phyloP scores from a whole-genome alignment of 2,888 invertebrate genomes.

The Pecten maximus region DNA sequence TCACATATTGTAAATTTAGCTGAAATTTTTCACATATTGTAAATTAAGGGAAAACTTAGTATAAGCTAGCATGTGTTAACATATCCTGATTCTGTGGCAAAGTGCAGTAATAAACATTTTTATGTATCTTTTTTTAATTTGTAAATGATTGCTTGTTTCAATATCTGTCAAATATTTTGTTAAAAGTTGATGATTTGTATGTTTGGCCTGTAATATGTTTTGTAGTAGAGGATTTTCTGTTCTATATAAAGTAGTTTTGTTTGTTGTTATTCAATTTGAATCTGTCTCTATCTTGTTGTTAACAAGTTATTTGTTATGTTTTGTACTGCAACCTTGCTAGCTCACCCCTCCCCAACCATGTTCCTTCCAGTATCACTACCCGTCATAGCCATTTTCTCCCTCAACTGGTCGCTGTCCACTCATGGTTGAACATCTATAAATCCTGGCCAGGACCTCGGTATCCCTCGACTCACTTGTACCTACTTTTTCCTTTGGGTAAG shows the following conservation, averaged over 20 bases:
- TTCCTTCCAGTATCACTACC: not conserved
- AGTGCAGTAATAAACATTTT: not conserved
- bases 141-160: not conserved
- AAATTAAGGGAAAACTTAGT: not conserved
- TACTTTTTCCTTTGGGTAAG: too few species aligned
- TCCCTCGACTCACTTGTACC: too few species aligned
- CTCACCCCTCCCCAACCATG: not conserved
- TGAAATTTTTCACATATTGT: too few species aligned
- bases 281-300: not conserved
- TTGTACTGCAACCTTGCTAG: not conserved
- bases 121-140: not conserved
- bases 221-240: not conserved
- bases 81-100: slow-evolving; percentile 2
- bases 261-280: slow-evolving; percentile 26
- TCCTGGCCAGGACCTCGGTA: too few species aligned
- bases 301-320: not conserved
- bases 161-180: not conserved
- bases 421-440: too few species aligned
- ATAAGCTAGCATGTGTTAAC: not conserved
- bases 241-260: not conserved
- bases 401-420: too few species aligned
- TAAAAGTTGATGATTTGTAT: not conserved
- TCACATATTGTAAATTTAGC: too few species aligned
- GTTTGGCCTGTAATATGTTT: not conserved
- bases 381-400: too few species aligned